Conservation (phyloP, 2,113 vertebrate genomes). For the Rhineura floridana region DNA sequence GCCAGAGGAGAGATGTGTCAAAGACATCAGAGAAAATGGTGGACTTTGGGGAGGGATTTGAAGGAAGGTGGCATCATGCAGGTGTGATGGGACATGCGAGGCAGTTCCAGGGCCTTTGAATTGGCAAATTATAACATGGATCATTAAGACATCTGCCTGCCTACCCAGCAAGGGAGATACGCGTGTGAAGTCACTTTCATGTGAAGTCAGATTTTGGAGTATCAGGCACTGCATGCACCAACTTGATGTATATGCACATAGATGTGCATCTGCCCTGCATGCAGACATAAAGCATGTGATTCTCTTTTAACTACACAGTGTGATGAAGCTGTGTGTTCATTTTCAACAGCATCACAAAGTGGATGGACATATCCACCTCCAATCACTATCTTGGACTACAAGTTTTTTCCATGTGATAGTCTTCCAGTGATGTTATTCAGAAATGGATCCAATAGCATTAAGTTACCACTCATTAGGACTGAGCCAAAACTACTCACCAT, state of each 20-base stretch:
- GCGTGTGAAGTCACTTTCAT: not conserved
- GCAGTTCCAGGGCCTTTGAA: not conserved
- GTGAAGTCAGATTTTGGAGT: too few species aligned
- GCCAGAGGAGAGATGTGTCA: not conserved
- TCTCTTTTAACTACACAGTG: too few species aligned
- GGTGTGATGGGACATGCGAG: not conserved
- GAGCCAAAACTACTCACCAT: not conserved
- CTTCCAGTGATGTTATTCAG: not conserved
- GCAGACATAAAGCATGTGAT: too few species aligned
- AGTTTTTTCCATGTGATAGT: not conserved
- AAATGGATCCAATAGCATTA: not conserved
- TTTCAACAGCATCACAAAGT: too few species aligned
- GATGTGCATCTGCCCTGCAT: too few species aligned
- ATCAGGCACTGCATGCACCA: too few species aligned
- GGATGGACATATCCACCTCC: not conserved
- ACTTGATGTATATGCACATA: too few species aligned
- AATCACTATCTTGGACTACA: not conserved
- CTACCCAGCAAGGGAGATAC: not conserved
- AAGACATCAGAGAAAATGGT: not conserved
- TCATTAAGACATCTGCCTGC: not conserved
- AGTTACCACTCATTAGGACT: not conserved
- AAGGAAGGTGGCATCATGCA: not conserved
- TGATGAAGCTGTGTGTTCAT: too few species aligned
- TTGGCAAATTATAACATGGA: too few species aligned
- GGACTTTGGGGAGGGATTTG: not conserved